Conservation (phyloP, 2,888 invertebrate species). For the Napeogenes inachia region DNA sequence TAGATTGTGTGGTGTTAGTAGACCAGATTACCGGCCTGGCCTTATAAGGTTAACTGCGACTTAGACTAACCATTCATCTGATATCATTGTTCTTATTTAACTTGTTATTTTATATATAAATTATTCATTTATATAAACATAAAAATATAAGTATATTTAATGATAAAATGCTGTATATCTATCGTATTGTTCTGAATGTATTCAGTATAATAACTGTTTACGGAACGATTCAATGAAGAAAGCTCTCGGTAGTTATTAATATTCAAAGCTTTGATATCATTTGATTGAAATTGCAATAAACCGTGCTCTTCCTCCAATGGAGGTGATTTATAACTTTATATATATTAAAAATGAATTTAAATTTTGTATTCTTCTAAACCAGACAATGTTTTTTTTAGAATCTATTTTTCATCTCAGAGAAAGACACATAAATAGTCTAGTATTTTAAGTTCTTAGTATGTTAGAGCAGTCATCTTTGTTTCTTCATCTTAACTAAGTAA, state of each 20-base stretch:
- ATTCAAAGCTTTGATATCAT: slow-evolving; percentile 11
- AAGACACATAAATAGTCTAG: no score
- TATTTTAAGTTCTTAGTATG: no score
- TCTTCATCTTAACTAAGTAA: no score
- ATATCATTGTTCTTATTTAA: not conserved
- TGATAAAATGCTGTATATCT: no score
- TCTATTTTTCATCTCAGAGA: no score
- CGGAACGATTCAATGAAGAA: slow-evolving; percentile 4
- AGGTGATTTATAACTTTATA: no score
- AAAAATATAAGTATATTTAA: no score
- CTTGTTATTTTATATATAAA: not conserved
- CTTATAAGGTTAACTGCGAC: slow-evolving; percentile 1
- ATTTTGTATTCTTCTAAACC: no score
- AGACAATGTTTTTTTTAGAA: no score
- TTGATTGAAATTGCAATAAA: slow-evolving; percentile 7
- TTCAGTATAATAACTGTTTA: slow-evolving; percentile 2
- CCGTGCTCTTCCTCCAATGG: not conserved
- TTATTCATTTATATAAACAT: no score
- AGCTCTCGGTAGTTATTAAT: slow-evolving; percentile 11
- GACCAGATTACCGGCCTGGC: not conserved
- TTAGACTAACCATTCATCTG: not conserved
- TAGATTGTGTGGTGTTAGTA: not conserved
- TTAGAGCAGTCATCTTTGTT: no score
- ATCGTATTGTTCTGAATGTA: not conserved
- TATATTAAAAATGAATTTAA: no score